Evolutionary conservation across 2,113 vertebrate species (phyloP), one percentile per base, ranked within the genome.

Genomic region (Gnathonemus echidnorhynchus): DNA sequence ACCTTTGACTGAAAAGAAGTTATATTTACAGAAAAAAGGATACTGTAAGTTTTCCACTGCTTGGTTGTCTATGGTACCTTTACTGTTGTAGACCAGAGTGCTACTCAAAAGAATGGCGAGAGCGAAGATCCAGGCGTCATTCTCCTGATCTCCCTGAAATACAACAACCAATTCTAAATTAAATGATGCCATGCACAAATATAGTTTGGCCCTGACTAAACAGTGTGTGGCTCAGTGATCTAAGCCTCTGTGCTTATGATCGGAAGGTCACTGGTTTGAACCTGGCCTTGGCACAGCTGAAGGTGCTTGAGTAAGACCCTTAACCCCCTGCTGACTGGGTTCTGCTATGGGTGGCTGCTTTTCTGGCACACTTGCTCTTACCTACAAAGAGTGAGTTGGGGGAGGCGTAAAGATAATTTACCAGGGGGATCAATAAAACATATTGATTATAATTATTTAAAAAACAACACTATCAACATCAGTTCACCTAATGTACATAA

Each of bases 21-120:
- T n/a, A 15, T 13, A 58, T 42, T n/a, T 52, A 15, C 19, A 35
- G 19, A 39, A 5, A 10, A 39, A 92, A 94, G 90, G 94, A 94
- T 95, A 94, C 95, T 95, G 92, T 24, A 95, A 92, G 24, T 93
- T 92, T 15, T 94, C 93, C 89, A 94, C 11, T 45, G 92, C 92
- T 42, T 91, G 89, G 89, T 95, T 93, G 90, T 93, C 93, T 35
- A 94, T 95, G 85, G 88, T 89, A 1, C 93, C 93, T 62, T 90
- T 90, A 89, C 94, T 94, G 6, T 95, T 95, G 90, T 94, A 95
- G 17, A 95, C 91, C 0, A 95, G 90, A 24, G 89, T 94, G 90
- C 94, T 94, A 89, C 95, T 95, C 58, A 95, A 89, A 1, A 95
- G 92, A 7, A 95, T 46, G 0, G 93, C 92, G 2, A 95, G 90